Percentiles rank a stretch among this genome's conserved stretches.
Evolutionary conservation across 2,113 vertebrate genomes (phyloP).

Genomic region (Aegithalos caudatus): DNA sequence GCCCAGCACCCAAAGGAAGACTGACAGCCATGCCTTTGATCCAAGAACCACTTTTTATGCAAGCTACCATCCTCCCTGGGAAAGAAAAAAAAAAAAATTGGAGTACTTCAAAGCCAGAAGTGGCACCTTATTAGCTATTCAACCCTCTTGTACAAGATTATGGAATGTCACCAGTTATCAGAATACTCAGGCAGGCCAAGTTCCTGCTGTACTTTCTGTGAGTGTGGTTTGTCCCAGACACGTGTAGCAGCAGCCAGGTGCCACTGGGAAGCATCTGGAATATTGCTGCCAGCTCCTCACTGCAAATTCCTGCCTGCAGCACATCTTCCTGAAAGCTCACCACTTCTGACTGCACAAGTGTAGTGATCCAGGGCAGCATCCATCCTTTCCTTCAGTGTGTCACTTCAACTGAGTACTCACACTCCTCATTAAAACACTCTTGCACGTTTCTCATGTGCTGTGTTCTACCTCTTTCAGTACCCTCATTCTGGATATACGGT

Average conservation of each 20-base stretch:
- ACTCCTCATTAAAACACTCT: background rate
- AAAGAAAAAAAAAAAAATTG: background rate
- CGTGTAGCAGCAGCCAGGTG: background rate
- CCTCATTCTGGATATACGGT: background rate
- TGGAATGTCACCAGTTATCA: background rate
- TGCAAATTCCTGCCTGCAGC: background rate
- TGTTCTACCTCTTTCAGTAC: background rate
- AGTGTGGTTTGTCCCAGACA: background rate
- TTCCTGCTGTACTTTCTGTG: background rate
- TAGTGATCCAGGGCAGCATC: background rate
- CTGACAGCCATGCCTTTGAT: conserved; percentile 34
- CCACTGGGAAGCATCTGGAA: background rate
- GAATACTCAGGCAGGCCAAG: background rate
- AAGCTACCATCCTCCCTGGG: background rate
- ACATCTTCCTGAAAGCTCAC: background rate
- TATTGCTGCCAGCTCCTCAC: background rate
- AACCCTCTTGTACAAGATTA: background rate
- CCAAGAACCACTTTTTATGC: background rate
- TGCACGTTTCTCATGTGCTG: background rate
- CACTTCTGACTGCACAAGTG: background rate
- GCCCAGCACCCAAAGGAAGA: background rate
- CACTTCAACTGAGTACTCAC: background rate
- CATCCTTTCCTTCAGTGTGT: background rate
- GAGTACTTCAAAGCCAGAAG: background rate
- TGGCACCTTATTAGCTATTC: background rate